Evolutionary conservation across 2,113 vertebrate species (phyloP), one percentile per base, ranked within the genome.

Genomic region (Motacilla alba): DNA sequence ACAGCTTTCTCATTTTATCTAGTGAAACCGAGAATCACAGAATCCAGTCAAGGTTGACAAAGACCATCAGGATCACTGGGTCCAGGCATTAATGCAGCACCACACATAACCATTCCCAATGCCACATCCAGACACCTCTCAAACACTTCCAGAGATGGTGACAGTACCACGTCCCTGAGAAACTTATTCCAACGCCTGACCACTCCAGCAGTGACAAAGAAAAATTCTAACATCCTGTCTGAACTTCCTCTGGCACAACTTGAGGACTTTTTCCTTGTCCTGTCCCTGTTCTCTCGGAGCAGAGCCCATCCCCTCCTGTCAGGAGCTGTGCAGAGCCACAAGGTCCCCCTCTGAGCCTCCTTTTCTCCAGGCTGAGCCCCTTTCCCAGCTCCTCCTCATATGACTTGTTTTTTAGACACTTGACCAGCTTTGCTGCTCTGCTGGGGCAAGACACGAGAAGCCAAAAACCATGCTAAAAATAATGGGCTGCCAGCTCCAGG

Each of bases 1-100:
- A 53, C 78, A 90, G 84, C 82, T 49, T 90, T 87, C 53, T 62
- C 58, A 18, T 83, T 79, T 91, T n/a, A 16, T 50, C 69, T 60
- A 64, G 62, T 33, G 73, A 87, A 82, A 35, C 24, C 1, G 7
- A 55, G 39, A 76, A 35, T 35, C 31, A 15, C 21, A 33, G 41
- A 56, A 69, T 27, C 21, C n/a, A 24, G 2, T 55, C 30, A 43
- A 23, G 47, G 12, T 1, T 49, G 47, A 41, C 62, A 62, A 41
- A 74, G 44, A 81, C 22, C 19, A 39, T n/a, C 28, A 53, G 31
- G 63, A 33, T 49, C n/a, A 13, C 8, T 30, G 24, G 31, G 26
- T 31, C 47, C 26, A 41, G 22, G 14, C 55, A 62, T 41, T 53
- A 27, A 30, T 28, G 21, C 47, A 35, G 47, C 41, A 62, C 16